These are phyloP conservation scores for Leucoraja erinaceus DNA, from an alignment of 2,113 vertebrate genomes.

Conservation along the genomic window DNA sequence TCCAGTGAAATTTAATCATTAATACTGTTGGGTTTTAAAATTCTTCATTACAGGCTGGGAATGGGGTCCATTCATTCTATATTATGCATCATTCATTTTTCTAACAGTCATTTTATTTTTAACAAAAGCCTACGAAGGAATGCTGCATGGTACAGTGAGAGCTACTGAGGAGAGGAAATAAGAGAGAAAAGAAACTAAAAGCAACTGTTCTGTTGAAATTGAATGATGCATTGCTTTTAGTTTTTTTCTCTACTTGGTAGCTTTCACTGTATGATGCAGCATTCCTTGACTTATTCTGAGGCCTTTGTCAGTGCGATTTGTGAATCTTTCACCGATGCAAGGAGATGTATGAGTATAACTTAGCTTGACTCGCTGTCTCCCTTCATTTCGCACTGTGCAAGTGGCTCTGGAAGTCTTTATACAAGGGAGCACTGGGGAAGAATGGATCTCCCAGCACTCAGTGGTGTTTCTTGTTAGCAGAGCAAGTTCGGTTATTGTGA, in stretches of 20 bases:
- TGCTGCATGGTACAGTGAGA: neutral
- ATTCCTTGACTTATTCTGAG: neutral
- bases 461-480: neutral
- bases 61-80: neutral
- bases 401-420: neutral
- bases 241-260: neutral
- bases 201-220: neutral
- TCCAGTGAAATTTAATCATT: neutral
- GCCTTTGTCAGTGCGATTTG: neutral
- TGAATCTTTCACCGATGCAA: neutral
- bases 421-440: no score
- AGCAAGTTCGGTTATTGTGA: neutral
- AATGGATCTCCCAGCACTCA: neutral
- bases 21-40: neutral
- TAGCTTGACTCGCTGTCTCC: neutral
- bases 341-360: no score
- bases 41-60: neutral
- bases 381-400: neutral
- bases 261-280: neutral
- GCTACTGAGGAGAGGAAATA: neutral
- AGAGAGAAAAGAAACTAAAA: neutral
- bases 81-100: neutral
- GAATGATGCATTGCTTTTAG: neutral
- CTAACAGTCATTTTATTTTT: conserved; percentile 1
- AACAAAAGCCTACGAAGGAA: neutral